A percentile compares a stretch with the other conserved stretches of the same genome.
These are phyloP conservation scores for Resseliella maxima DNA, from an alignment of 2,888 invertebrate species.

Conservation along the genomic window DNA sequence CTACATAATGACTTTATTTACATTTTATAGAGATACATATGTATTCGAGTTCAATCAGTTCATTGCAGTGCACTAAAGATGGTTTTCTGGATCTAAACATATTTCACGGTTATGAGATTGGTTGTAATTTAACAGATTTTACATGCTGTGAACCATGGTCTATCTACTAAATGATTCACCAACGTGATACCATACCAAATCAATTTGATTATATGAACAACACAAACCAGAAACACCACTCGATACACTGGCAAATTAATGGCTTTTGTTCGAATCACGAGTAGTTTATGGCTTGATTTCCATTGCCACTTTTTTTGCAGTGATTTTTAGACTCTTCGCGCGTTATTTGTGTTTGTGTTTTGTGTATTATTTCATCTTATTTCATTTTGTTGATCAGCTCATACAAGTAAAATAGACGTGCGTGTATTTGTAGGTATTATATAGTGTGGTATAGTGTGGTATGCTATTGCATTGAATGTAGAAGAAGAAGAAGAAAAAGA, in stretches of 20 bases:
- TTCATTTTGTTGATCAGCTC: neutral
- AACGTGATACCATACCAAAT: neutral
- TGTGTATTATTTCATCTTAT: neutral
- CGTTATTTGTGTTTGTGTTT: slow-evolving; percentile 17
- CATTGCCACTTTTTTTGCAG: neutral
- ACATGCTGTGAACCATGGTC: neutral
- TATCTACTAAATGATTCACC: neutral
- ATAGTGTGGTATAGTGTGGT: neutral
- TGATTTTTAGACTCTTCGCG: neutral
- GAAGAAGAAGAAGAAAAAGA: neutral
- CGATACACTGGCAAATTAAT: slow-evolving; percentile 30
- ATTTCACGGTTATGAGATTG: neutral
- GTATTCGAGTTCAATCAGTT: no score
- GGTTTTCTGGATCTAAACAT: neutral
- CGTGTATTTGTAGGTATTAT: neutral
- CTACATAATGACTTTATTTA: neutral
- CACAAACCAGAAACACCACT: slow-evolving; percentile 32
- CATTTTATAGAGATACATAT: neutral
- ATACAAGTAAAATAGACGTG: neutral
- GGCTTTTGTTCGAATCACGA: neutral
- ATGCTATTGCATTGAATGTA: neutral
- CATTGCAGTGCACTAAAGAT: neutral
- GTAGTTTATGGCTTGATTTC: neutral
- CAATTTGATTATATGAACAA: neutral
- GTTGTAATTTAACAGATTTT: neutral